Percentiles rank a stretch among this genome's conserved stretches.
phyloP scores from a whole-genome alignment of 2,113 vertebrate genomes.

The Spizaetus ornatus region DNA sequence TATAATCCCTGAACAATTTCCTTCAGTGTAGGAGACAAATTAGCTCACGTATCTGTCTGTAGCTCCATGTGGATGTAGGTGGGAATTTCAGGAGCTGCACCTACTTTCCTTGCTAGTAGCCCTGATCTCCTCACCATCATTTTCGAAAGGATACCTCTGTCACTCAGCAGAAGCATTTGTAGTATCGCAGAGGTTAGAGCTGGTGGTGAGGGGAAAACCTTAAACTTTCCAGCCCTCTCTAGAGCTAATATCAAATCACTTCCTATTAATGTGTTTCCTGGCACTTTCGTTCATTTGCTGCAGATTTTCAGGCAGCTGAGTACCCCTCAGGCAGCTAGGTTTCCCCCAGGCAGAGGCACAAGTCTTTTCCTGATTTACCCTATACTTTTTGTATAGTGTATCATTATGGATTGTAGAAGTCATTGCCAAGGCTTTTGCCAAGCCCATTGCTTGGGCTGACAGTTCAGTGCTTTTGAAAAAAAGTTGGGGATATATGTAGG shows the following conservation, averaged over 20 bases:
- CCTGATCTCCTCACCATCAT: not conserved
- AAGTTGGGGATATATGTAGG: not conserved
- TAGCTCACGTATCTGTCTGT: not conserved
- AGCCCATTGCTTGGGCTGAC: not conserved
- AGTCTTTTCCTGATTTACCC: not conserved
- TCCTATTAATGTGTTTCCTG: not conserved
- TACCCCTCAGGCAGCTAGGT: not conserved
- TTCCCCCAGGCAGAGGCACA: not conserved
- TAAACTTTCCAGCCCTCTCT: not conserved
- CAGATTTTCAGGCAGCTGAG: not conserved
- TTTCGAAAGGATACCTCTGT: not conserved
- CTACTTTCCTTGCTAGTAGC: not conserved
- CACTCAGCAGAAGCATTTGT: not conserved
- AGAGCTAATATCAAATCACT: not conserved
- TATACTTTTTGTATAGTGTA: not conserved
- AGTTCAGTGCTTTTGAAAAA: not conserved
- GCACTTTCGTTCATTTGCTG: not conserved
- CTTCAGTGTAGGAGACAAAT: not conserved
- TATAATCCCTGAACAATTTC: not conserved
- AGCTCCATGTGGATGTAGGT: not conserved
- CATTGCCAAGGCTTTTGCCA: not conserved
- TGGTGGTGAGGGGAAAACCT: not conserved
- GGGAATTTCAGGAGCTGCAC: not conserved
- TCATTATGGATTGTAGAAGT: not conserved
- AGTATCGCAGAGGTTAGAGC: not conserved